Percentiles rank a stretch among this genome's conserved stretches.
Evolutionary conservation across 2,797 vertebrate species (phyloP).

Genomic region (Myiotriccus ornatus): DNA sequence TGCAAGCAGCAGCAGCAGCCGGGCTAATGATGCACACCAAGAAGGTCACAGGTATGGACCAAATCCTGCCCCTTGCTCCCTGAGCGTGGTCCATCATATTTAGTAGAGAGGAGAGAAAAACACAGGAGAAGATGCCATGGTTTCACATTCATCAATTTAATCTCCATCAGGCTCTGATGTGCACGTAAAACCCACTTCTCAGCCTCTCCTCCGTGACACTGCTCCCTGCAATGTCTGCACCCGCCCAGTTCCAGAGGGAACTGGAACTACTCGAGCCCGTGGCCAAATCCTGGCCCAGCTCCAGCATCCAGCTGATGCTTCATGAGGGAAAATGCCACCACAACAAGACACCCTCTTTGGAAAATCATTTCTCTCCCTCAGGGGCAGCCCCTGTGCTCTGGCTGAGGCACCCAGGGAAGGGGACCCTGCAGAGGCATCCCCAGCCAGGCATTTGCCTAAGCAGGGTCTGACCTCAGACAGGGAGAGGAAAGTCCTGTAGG

Average conservation of each 20-base stretch:
- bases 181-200: background rate
- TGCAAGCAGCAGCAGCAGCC: background rate
- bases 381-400: background rate
- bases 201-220: background rate
- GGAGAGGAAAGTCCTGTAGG: background rate
- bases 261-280: fast-evolving
- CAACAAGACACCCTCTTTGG: background rate
- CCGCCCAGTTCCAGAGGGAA: background rate
- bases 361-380: background rate
- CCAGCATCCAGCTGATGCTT: background rate
- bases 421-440: background rate
- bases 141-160: background rate
- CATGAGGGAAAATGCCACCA: fast-evolving
- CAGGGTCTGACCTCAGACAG: background rate
- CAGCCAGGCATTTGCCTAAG: fast-evolving
- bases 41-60: background rate
- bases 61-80: background rate
- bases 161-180: background rate
- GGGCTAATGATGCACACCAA: background rate
- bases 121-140: background rate
- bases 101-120: background rate
- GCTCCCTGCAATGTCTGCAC: background rate
- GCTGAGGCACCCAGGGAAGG: background rate
- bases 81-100: background rate
- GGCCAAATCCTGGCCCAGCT: fast-evolving